A percentile compares a stretch with the other conserved stretches of the same genome.
These are phyloP conservation scores for Montifringilla adamsi DNA, from an alignment of 2,113 vertebrate genomes.

Conservation along the genomic window DNA sequence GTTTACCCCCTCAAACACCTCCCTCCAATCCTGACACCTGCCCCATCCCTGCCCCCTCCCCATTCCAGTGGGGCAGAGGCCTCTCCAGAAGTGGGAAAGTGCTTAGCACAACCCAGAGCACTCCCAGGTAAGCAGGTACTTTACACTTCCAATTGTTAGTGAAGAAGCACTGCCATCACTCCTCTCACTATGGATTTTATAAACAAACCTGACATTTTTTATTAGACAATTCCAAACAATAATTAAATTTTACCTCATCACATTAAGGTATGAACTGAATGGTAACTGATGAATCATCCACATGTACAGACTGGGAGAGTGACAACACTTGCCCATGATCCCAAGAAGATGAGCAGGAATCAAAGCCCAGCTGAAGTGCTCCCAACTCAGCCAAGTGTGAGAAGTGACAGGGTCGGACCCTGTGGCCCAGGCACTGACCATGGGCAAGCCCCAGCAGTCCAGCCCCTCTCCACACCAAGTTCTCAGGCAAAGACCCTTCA, in stretches of 20 bases:
- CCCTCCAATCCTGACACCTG: neutral
- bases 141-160: neutral
- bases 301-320: neutral
- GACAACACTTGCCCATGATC: neutral
- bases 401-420: neutral
- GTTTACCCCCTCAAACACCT: neutral
- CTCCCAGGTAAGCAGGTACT: neutral
- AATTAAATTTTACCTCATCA: neutral
- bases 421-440: neutral
- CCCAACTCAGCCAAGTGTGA: accelerated
- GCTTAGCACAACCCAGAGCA: neutral
- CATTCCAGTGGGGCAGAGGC: neutral
- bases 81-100: neutral
- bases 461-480: neutral
- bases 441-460: neutral
- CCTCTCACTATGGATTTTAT: neutral
- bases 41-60: neutral
- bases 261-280: neutral
- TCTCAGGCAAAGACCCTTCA: neutral
- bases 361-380: neutral
- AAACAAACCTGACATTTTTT: neutral
- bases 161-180: neutral
- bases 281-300: neutral
- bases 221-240: neutral
- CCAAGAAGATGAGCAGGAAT: neutral